These are phyloP conservation scores for Orthosia incerta DNA, from an alignment of 2,888 invertebrate genomes.

Conservation along the genomic window DNA sequence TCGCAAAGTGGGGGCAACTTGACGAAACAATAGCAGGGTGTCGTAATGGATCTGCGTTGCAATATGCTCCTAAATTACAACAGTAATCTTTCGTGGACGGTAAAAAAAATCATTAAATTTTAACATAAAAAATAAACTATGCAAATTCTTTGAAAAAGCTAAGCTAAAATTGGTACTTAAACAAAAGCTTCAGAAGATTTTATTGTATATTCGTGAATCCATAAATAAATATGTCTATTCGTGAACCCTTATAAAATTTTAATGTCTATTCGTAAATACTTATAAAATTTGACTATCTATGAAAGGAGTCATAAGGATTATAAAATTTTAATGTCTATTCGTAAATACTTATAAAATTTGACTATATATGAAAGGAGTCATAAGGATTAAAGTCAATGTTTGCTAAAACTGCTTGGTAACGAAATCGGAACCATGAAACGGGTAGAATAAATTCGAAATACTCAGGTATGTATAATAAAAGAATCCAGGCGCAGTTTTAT, in stretches of 20 bases:
- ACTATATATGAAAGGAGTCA: not conserved
- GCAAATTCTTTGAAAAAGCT: no score
- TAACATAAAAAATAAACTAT: no score
- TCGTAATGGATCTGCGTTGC: not conserved
- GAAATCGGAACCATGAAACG: not conserved
- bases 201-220: not conserved
- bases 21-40: not conserved
- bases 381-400: not conserved
- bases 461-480: constrained; percentile 1
- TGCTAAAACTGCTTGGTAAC: constrained; percentile 1
- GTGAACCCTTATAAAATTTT: not conserved
- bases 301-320: not conserved
- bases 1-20: no score
- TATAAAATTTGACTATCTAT: not conserved
- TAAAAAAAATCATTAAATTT: no score
- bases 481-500: constrained; percentile 27
- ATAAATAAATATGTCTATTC: not conserved
- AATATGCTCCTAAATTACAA: no score
- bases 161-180: not conserved
- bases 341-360: not conserved
- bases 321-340: not conserved
- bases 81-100: not conserved
- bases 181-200: not conserved
- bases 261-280: not conserved
- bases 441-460: not conserved